Base-by-base conservation (phyloP, 2,888 invertebrate species). In the Heliconius charithonia region DNA sequence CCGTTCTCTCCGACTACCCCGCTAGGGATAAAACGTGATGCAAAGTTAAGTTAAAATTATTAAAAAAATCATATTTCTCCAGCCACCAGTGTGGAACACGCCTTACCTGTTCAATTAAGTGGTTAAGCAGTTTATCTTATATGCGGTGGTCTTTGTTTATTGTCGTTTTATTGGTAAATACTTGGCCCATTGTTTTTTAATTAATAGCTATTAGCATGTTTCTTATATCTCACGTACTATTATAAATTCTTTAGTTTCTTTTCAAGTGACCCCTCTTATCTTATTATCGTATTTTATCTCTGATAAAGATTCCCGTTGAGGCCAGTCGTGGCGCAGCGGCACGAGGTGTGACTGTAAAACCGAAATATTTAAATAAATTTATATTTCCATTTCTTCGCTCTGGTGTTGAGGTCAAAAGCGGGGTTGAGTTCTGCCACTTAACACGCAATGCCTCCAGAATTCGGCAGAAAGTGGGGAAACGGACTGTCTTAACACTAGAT, bases 41-140 rank as follows among this genome's bases (percentile, higher is more conserved):
- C 7, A 0, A 32, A 9, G 32, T 37, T 9, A 37, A 37, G 9
- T 9, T 37, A 9, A 37, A 37, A 37, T 32, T 32, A 32, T 56
- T 3, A n/a, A 62, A 25, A 25, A 62, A 13, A 3, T 0, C 4
- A 13, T 4, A 29, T 59, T 63, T 59, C 22, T 56, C 45, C 45
- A 41, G 62, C 29, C 37, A 37, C 41, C 25, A 63, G 27, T 63
- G 25, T 74, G 63, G 25, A 74, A 63, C 2, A 41, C 4, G 74
- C 74, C 65, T 81, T 79, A 82, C 79, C 78, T 78, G 83, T 77
- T 76, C 81, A 79, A 83, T 82, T 79, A 83, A 80, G 79, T 81
- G 81, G 80, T 81, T 80, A 81, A 79, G 77, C 77, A 80, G 66
- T 81, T 80, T 80, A 81, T 80, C 76, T 74, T 76, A 29, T 66